phyloP scores from a whole-genome alignment of 1,140 invertebrate species.

The Cydia amplana region DNA sequence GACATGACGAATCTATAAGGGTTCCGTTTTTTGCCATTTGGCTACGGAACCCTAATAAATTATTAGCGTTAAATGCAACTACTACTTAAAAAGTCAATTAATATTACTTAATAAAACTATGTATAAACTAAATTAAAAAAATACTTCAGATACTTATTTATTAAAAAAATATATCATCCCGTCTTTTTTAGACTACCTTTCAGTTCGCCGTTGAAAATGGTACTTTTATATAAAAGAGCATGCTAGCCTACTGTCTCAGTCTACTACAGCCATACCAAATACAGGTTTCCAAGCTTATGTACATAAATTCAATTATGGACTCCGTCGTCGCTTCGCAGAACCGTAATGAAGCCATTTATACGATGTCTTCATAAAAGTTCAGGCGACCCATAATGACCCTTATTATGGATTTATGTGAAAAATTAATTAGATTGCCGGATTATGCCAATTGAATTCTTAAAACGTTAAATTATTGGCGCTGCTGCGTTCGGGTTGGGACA shows the following conservation, averaged over 20 bases:
- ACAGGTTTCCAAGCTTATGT: slow-evolving; percentile 14
- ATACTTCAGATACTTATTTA: too few species aligned
- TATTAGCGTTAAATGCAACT: too few species aligned
- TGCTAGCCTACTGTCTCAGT: neutral
- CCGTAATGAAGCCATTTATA: slow-evolving; percentile 56
- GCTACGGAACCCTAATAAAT: too few species aligned
- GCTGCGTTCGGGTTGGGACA: neutral
- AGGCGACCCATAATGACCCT: slow-evolving; percentile 13
- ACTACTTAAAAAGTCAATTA: too few species aligned
- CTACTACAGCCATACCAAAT: neutral
- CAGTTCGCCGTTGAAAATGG: too few species aligned
- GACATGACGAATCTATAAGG: too few species aligned
- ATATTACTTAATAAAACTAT: too few species aligned
- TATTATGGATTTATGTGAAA: slow-evolving; percentile 14
- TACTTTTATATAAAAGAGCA: neutral
- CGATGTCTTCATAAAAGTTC: slow-evolving; percentile 61
- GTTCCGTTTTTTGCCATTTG: too few species aligned
- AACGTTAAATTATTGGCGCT: neutral
- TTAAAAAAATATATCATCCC: too few species aligned
- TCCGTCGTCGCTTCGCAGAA: slow-evolving; percentile 47
- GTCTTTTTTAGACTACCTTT: too few species aligned
- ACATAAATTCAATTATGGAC: slow-evolving; percentile 48
- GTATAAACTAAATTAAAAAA: too few species aligned
- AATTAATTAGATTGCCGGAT: slow-evolving; percentile 6
- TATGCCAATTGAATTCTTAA: slow-evolving; percentile 9